Base-by-base conservation (phyloP, 2,113 vertebrate species). In the Neopipo cinnamomea region DNA sequence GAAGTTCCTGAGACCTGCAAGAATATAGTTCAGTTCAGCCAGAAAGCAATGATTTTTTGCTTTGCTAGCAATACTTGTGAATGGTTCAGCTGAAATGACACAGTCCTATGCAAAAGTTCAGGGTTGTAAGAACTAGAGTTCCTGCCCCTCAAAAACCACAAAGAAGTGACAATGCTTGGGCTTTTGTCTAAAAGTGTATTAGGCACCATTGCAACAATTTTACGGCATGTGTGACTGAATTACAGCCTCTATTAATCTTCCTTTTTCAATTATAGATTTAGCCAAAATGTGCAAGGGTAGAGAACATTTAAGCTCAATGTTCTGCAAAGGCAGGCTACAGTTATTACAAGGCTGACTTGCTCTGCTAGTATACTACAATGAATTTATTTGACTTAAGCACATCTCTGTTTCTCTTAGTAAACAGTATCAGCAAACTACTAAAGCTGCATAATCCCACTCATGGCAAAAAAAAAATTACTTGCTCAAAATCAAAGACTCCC, bases 111-210 rank as follows among this genome's bases (percentile, higher is more conserved):
- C 19, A 74, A 84, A 76, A 72, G 15, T 18, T 78, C 11, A 27
- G 18, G 6, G 5, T 19, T 50, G 6, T 33, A 72, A 33, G 24
- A 91, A 31, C 3, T 17, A 25, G 8, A 59, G 1, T 39, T 82
- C 66, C 37, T 85, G 13, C 6, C 22, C 11, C 2, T 0, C 53
- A 25, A 61, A 66, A 56, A 13, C 0, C 3, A 1, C 12, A 62
- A 62, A 70, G 8, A 72, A 24, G 10, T 52, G 9, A 6, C 41
- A 66, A 1, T 44, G 19, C 7, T 63, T 39, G 31, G 18, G 12
- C 56, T 81, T 71, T 85, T 39, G 19, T 67, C 44, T 44, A 47
- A 74, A 88, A 67, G 7, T 25, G 1, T 39, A 41, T 47, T 30
- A 33, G 14, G 30, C 46, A 63, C 19, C 14, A 59, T 12, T 72